Conservation (phyloP, 2,888 invertebrate species). For the Cartodere bifasciata region DNA sequence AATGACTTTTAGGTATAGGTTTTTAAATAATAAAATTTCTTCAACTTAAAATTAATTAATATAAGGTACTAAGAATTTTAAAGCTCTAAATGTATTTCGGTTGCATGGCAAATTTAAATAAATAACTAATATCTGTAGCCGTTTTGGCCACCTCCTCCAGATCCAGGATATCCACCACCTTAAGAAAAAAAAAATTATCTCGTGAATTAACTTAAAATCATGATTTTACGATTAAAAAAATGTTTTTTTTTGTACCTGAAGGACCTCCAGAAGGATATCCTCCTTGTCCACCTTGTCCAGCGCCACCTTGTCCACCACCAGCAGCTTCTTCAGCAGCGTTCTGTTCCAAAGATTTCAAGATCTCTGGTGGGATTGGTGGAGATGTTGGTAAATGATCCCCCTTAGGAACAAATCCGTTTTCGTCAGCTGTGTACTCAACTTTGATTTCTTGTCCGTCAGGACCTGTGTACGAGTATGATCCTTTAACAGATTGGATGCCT, state of each 20-base stretch:
- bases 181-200: no score
- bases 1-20: no score
- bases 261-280: no score
- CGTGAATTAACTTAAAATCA: no score
- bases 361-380: slow-evolving; percentile 53
- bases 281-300: slow-evolving; percentile 19
- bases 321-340: slow-evolving; percentile 37
- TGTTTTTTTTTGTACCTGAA: no score
- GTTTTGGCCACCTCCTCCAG: slow-evolving; percentile 16
- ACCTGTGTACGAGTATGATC: slow-evolving; percentile 50
- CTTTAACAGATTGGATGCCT: slow-evolving; percentile 42
- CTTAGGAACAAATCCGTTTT: slow-evolving; percentile 51
- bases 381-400: slow-evolving; percentile 48
- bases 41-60: no score
- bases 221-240: no score
- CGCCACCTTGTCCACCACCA: slow-evolving; percentile 17
- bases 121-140: slow-evolving; percentile 16
- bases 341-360: slow-evolving; percentile 42
- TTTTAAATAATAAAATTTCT: no score
- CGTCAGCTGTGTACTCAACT: slow-evolving; percentile 50
- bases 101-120: no score
- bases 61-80: no score
- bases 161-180: slow-evolving; percentile 19
- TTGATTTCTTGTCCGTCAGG: slow-evolving; percentile 50
- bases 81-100: no score